Conservation (phyloP, 2,888 invertebrate species). For the Mesorhabditis spiculigera region DNA sequence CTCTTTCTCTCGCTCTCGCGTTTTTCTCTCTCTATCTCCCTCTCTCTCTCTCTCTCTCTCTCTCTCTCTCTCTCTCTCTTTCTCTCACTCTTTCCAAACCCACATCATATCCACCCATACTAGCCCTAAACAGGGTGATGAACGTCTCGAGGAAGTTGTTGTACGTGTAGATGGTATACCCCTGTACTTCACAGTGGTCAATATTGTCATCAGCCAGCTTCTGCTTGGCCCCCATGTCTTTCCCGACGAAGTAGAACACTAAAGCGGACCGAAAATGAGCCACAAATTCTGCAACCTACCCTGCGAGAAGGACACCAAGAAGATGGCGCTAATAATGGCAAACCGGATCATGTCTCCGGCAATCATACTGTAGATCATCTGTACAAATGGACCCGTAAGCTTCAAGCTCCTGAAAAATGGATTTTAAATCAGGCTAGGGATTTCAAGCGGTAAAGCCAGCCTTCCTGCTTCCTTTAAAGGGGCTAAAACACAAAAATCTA, state of each 20-base stretch:
- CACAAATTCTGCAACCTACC: slow-evolving; percentile 64
- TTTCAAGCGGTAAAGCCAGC: not conserved
- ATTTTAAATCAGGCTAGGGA: not conserved
- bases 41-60: too few species aligned
- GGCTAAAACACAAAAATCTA: too few species aligned
- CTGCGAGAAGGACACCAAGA: slow-evolving; percentile 91
- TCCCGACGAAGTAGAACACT: slow-evolving; percentile 78
- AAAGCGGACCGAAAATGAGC: slow-evolving; percentile 14
- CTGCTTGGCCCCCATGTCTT: slow-evolving; percentile 65
- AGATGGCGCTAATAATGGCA: slow-evolving; percentile 90
- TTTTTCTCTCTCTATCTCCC: too few species aligned
- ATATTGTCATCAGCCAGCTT: slow-evolving; percentile 39
- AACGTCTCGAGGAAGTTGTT: slow-evolving; percentile 84
- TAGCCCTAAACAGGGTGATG: slow-evolving; percentile 96
- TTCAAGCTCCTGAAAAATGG: slow-evolving; percentile 42
- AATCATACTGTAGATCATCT: slow-evolving; percentile 99
- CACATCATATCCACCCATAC: slow-evolving; percentile 95
- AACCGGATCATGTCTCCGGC: slow-evolving; percentile 97
- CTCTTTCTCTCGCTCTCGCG: too few species aligned
- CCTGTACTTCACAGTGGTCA: slow-evolving; percentile 36
- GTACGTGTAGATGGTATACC: slow-evolving; percentile 53
- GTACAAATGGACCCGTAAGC: slow-evolving; percentile 94
- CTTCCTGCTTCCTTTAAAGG: too few species aligned
- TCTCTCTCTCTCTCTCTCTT: too few species aligned
- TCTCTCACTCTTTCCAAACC: not conserved